phyloP scores from a whole-genome alignment of 2,797 vertebrate species.

The Parambassis ranga region DNA sequence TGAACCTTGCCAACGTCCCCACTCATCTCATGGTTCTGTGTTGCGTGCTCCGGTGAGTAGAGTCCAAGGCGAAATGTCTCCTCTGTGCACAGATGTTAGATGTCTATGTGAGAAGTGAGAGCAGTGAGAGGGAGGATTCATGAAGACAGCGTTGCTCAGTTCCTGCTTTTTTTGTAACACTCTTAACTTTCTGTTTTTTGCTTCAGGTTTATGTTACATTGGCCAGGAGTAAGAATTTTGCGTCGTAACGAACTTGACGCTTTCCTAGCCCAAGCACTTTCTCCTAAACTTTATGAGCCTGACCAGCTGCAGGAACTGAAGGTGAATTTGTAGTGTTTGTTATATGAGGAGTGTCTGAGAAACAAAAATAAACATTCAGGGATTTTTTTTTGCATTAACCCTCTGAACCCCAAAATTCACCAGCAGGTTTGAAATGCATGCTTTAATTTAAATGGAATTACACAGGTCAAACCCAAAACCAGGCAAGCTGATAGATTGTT shows the following conservation, averaged over 20 bases:
- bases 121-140: conserved; percentile 1
- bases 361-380: too few species aligned
- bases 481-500: too few species aligned
- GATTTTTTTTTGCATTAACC: too few species aligned
- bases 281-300: conserved; percentile 96
- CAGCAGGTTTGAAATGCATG: too few species aligned
- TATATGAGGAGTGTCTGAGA: conserved; percentile 64
- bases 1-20: conserved; percentile 91
- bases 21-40: conserved; percentile 95
- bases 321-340: conserved; percentile 80
- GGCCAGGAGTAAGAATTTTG: conserved; percentile 95
- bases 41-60: conserved; percentile 91
- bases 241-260: conserved; percentile 95
- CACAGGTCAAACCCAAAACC: too few species aligned
- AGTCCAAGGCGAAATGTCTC: too few species aligned
- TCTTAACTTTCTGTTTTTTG: conserved; percentile 74
- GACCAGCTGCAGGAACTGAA: conserved; percentile 98
- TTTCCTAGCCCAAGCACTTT: conserved; percentile 95
- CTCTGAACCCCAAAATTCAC: too few species aligned
- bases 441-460: too few species aligned
- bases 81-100: background rate
- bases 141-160: conserved; percentile 13
- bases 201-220: conserved; percentile 96
- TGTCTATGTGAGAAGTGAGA: background rate
- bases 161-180: conserved; percentile 61